Evolutionary conservation across 2,797 vertebrate species (phyloP).

Genomic region (Cetoscarus ocellatus): DNA sequence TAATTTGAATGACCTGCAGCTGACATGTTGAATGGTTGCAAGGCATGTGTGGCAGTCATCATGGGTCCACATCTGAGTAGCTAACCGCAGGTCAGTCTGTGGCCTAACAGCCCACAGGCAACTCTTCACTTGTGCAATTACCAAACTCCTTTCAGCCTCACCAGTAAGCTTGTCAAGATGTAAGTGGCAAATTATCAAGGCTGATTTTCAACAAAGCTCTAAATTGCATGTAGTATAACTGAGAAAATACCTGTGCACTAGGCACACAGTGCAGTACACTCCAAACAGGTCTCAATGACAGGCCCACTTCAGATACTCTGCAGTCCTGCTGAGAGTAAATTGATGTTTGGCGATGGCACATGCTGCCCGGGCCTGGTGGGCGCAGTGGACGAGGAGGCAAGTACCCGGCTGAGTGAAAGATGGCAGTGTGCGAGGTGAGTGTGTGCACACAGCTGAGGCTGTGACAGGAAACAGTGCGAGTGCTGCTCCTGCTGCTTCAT

Average conservation of each 20-base stretch:
- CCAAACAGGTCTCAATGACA: constrained; percentile 65
- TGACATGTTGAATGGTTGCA: too few species aligned
- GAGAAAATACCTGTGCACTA: constrained; percentile 38
- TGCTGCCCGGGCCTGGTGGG: constrained; percentile 71
- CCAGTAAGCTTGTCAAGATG: constrained; percentile 77
- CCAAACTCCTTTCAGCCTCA: constrained; percentile 71
- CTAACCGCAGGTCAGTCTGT: constrained; percentile 3
- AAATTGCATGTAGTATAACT: constrained; percentile 65
- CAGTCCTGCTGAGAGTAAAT: constrained; percentile 74
- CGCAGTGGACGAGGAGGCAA: constrained; percentile 74
- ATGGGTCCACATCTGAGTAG: too few species aligned
- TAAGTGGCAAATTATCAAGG: constrained; percentile 81
- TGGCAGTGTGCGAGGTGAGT: constrained; percentile 70
- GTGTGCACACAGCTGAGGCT: constrained; percentile 75
- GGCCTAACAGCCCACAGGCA: constrained; percentile 60
- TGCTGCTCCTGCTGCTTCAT: constrained; percentile 68
- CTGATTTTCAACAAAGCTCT: constrained; percentile 82
- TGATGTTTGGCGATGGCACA: constrained; percentile 74
- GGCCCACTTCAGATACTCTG: constrained; percentile 53
- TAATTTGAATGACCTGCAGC: too few species aligned
- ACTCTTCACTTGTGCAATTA: constrained; percentile 83
- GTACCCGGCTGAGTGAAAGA: constrained; percentile 80
- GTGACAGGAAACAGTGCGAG: constrained; percentile 81
- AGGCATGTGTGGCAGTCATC: too few species aligned
- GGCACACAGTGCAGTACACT: constrained; percentile 24